Percentiles rank a stretch among this genome's conserved stretches.
Conservation (phyloP, 2,113 vertebrate species). For the Neopipo cinnamomea region DNA sequence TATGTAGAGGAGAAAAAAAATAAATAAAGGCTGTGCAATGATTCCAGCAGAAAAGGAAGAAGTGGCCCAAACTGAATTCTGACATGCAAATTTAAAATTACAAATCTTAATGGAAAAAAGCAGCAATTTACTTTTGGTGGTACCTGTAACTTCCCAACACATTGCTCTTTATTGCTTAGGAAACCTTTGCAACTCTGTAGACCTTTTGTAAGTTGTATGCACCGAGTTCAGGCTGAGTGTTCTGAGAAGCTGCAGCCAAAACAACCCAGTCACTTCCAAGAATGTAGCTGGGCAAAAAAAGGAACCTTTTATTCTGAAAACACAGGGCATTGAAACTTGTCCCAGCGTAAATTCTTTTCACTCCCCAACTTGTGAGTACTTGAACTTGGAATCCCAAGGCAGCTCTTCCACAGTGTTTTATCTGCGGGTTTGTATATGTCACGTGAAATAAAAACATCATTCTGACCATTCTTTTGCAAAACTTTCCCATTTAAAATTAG, state of each 20-base stretch:
- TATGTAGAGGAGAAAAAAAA: neutral
- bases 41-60: neutral
- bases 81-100: neutral
- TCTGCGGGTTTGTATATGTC: accelerated
- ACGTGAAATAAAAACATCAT: constrained; percentile 13
- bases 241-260: constrained; percentile 47
- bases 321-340: constrained; percentile 41
- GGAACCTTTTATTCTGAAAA: constrained; percentile 34
- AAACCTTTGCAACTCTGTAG: neutral
- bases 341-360: neutral
- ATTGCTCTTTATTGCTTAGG: neutral
- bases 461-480: neutral
- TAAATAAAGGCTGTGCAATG: neutral
- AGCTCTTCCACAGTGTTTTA: neutral
- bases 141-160: neutral
- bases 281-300: constrained; percentile 14
- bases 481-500: neutral
- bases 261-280: constrained; percentile 39
- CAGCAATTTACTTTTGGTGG: neutral
- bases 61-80: neutral
- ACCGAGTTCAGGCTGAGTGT: neutral
- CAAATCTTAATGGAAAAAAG: neutral
- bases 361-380: neutral
- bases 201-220: constrained; percentile 12
- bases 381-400: neutral